Base-by-base conservation (phyloP, 2,888 invertebrate species). In the Drosophila picticornis region DNA sequence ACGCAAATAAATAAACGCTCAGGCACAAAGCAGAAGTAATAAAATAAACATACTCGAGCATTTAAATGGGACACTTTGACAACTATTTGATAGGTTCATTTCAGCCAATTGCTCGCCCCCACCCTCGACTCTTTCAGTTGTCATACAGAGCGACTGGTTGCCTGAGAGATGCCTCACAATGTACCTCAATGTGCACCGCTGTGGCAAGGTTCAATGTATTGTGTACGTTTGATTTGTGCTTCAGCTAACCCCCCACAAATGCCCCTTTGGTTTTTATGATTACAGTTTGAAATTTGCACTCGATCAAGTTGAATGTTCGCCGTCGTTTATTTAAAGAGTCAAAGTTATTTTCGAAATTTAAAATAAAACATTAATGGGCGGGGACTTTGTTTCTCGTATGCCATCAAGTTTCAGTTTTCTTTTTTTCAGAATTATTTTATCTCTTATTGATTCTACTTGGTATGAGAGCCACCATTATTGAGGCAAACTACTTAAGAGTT, bases 1-100 rank as follows among this genome's bases (percentile, higher is more conserved):
- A 67, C 52, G 61, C 84, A 72, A 89, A 85, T 90, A 83, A 84
- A 90, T 84, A 85, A 85, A 90, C 81, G 87, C 91, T 66, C 69
- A 61, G 68, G 72, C 72, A 76, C 74, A 61, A 72, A 55, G 57
- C 71, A 68, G 65, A 77, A 80, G 76, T 74, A 88, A 91, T 88
- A 83, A 87, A 87, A 90, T 89, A 88, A 91, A 90, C 86, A 87
- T 91, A 72, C 83, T 82, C 55, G 22, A 29, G 55, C 79, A 85
- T 90, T 90, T 90, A 85, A 84, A 89, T 89, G 90, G 84, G 88
- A 90, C 90, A 87, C 85, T 90, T 88, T 88, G 91, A 87, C 87
- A 91, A 90, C 81, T 86, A 81, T 81, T 83, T 88, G 91, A 87
- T 85, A 85, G 78, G 91, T 91, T 90, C 89, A 85, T 81, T 83